Base-by-base conservation (phyloP, 2,888 invertebrate genomes). In the Eristalinus sepulchralis region DNA sequence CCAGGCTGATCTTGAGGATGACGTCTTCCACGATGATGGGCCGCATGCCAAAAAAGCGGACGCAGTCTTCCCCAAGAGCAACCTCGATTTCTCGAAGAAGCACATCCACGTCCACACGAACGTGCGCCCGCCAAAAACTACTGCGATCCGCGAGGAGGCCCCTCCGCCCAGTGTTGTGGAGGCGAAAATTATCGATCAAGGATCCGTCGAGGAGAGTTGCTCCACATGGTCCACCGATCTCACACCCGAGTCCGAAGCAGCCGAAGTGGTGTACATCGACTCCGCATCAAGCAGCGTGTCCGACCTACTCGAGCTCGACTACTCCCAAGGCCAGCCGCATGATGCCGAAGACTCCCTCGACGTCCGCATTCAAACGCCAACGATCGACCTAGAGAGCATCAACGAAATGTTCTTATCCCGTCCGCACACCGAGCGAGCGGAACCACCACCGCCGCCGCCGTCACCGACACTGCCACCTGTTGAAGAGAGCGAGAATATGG, bases 181-280 rank as follows among this genome's bases (percentile, higher is more conserved):
- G 77, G 93, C 95, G 6, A 95, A 95, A 92, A 90, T 95, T 34
- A 93, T 94, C 89, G 94, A 95, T 10, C 89, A 90, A 75, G 92
- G 93, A 36, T 93, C 93, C 86, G 89, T 94, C n/a, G 93, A 94
- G 89, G 95, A 95, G 90, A 94, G 94, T 53, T 94, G 94, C 88
- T 94, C 94, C 3, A 93, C 94, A 62, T 94, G 94, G 93, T 93
- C 93, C 11, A 92, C 94, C 55, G 85, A 80, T 67, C 53, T 93
- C 22, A 83, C 83, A 0, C 94, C 94, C 87, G 93, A 94, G 90
- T 92, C 94, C 83, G 93, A 94, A 64, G 94, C 94, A 4, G 95
- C 95, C 27, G 96, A 96, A 92, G 91, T 96, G 11, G 95, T 96
- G 1, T 96, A 94, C 91, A 92, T 96, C 60, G 95, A 95, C 77